Evolutionary conservation across 2,797 vertebrate genomes (phyloP).

Genomic region (Acrocephalus scirpaceus): DNA sequence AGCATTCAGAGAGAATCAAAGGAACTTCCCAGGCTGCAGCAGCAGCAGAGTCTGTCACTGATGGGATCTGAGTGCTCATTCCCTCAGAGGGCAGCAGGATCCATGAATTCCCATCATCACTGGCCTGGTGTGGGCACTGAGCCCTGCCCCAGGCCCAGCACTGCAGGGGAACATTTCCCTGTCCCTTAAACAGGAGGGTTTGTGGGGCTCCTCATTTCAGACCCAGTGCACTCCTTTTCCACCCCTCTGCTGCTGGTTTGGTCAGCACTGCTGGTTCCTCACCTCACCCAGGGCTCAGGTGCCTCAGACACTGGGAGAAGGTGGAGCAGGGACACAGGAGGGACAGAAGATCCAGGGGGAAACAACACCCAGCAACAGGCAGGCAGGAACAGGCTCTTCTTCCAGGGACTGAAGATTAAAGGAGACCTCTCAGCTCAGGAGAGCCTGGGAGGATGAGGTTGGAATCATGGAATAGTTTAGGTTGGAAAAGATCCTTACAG

Average conservation of each 20-base stretch:
- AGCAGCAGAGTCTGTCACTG: neutral
- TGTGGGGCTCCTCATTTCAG: neutral
- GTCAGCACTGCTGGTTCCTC: neutral
- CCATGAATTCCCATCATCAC: rapidly evolving
- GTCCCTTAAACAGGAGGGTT: neutral
- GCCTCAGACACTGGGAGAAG: neutral
- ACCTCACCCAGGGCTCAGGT: neutral
- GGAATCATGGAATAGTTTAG: neutral
- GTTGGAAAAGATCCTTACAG: neutral
- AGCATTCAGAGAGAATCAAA: neutral
- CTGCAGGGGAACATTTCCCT: neutral
- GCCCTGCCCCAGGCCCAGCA: neutral
- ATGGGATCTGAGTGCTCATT: neutral
- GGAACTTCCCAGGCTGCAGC: neutral
- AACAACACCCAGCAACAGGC: neutral
- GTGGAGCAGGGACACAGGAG: neutral
- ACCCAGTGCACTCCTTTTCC: neutral
- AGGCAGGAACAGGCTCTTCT: neutral
- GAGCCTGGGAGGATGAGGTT: neutral
- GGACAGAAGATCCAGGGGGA: neutral
- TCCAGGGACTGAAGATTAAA: neutral
- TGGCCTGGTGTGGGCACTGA: rapidly evolving
- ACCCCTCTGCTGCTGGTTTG: neutral
- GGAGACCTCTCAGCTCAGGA: neutral
- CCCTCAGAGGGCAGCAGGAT: neutral